Base-by-base conservation (phyloP, 2,113 vertebrate species). In the Columbina picui region DNA sequence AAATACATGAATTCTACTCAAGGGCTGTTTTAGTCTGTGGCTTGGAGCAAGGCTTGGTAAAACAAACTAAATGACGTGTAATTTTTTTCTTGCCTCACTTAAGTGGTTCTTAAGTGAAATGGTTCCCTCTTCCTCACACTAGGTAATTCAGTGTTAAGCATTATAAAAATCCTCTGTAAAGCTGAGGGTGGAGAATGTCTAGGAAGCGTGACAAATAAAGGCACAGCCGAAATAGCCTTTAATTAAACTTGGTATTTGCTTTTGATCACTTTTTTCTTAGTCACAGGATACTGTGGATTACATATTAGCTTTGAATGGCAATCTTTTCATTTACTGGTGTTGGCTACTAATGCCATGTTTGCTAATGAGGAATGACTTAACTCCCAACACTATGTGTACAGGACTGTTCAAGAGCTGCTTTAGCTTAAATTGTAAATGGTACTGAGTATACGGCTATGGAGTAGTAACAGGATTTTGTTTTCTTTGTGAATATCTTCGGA, bases 181-280 rank as follows among this genome's bases (percentile, higher is more conserved):
- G 39, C 32, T 36, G 32, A 55, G 82, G 71, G 75, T 67, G 82
- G 93, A 76, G 67, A 79, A 83, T 59, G 25, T 63, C 55, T 77
- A 74, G 73, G 71, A 84, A 80, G 78, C n/a, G 23, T 88, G 84
- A 90, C 59, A 83, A 74, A 71, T 64, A 67, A 61, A 96, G 41
- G 55, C 61, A 91, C 67, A 59, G 41, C 45, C 68, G 78, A 82
- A 91, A 60, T 25, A 65, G 45, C 8, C 4, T 93, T 80, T 79
- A 29, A 56, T 88, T 84, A 86, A 88, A 52, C 30, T 45, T 21
- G 41, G 7, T 77, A 13, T 86, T 95, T 94, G 26, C 79, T 86
- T 96, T 94, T 75, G 76, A 67, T 92, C n/a, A 68, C 68, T 14
- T 65, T 73, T 79, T 80, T 41, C 57, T 84, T 93, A 90, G 88